Conservation (phyloP, 2,797 vertebrate genomes). For the Anguilla marmorata region DNA sequence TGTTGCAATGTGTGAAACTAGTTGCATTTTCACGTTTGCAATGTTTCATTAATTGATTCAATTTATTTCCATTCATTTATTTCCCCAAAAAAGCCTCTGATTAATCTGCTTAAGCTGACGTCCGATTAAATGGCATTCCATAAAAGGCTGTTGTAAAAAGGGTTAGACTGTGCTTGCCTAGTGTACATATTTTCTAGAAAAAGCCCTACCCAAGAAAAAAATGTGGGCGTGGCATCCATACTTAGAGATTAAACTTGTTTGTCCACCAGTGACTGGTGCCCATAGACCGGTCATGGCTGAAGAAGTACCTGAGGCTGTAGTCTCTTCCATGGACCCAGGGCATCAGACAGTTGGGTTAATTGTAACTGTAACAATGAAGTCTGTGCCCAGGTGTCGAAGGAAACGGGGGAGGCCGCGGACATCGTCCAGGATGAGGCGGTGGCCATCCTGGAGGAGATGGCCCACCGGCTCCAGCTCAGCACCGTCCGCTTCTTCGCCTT, state of each 20-base stretch:
- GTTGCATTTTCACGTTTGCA: background rate
- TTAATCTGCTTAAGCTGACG: background rate
- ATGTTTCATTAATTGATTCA: too few species aligned
- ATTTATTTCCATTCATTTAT: background rate
- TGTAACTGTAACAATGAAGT: background rate
- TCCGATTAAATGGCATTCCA: background rate
- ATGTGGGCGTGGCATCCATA: background rate
- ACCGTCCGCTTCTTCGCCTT: conserved; percentile 90
- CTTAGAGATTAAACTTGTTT: conserved; percentile 11
- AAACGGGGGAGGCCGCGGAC: conserved; percentile 74
- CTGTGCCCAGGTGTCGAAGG: conserved; percentile 76
- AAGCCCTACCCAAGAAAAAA: background rate
- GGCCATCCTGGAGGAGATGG: conserved; percentile 94
- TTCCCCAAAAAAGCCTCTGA: background rate
- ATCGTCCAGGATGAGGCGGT: conserved; percentile 78
- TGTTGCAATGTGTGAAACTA: background rate
- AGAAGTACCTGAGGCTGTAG: too few species aligned
- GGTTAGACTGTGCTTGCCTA: background rate
- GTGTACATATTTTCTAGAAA: background rate
- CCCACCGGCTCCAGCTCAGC: conserved; percentile 83
- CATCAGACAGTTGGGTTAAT: background rate
- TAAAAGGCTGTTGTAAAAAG: background rate
- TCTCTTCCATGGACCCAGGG: background rate
- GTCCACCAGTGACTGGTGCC: background rate
- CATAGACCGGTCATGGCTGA: background rate